Evolutionary conservation across 1,140 invertebrate genomes (phyloP).

Genomic region (Gonioctena quinquepunctata): DNA sequence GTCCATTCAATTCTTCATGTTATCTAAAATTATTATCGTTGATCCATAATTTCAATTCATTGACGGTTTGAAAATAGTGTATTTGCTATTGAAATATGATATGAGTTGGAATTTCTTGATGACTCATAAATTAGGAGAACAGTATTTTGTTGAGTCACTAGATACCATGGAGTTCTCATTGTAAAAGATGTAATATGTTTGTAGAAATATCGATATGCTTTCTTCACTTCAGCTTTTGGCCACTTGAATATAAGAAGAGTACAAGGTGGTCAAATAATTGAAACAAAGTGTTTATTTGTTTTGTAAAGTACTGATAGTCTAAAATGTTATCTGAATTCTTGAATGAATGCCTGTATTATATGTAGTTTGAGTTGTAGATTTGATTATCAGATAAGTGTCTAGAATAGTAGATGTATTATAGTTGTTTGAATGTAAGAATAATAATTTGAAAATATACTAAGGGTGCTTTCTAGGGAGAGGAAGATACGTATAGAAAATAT

Average conservation of each 20-base stretch:
- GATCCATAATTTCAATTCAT: too few species aligned
- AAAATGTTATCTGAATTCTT: constrained; percentile 20
- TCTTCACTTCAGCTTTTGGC: not conserved
- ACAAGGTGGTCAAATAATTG: not conserved
- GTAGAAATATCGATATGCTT: not conserved
- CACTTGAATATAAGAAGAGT: not conserved
- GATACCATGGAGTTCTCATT: too few species aligned
- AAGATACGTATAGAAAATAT: not conserved
- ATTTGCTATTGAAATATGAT: too few species aligned
- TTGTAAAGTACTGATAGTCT: constrained; percentile 37
- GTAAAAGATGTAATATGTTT: too few species aligned
- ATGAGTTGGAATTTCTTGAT: too few species aligned
- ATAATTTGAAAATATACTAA: constrained; percentile 23
- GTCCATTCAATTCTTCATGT: too few species aligned
- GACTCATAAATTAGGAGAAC: too few species aligned
- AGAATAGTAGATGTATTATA: constrained; percentile 19
- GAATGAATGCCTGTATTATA: not conserved
- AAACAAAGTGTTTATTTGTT: constrained; percentile 18
- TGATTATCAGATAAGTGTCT: not conserved
- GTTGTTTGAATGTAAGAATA: constrained; percentile 25
- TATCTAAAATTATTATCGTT: too few species aligned
- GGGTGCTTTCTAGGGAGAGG: constrained; percentile 22
- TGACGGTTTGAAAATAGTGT: too few species aligned
- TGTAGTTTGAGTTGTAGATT: not conserved
- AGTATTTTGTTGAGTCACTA: too few species aligned